Conservation (phyloP, 1,140 invertebrate species). For the Ganaspis sp. region DNA sequence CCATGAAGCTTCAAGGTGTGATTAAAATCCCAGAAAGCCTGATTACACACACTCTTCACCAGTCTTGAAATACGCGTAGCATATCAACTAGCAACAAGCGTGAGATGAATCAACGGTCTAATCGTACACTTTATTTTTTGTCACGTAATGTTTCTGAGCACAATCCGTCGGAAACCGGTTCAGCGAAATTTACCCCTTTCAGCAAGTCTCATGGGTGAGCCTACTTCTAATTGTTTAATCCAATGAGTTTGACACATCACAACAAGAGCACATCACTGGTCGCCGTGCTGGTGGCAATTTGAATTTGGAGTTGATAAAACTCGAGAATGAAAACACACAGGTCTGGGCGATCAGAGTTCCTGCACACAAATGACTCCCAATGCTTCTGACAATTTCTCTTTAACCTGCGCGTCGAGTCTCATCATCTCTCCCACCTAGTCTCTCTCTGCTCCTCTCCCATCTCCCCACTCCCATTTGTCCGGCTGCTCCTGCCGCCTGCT, state of each 20-base stretch:
- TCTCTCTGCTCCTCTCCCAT: constrained; percentile 38
- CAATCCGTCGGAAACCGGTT: constrained; percentile 26
- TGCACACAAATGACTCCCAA: constrained; percentile 54
- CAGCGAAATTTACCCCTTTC: not conserved
- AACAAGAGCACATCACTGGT: not conserved
- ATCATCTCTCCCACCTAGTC: constrained; percentile 58
- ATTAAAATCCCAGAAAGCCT: constrained; percentile 27
- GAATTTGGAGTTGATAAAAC: not conserved
- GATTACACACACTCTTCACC: constrained; percentile 28
- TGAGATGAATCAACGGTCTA: constrained; percentile 22
- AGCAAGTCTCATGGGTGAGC: not conserved
- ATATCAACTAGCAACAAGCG: constrained; percentile 14
- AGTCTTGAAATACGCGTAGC: constrained; percentile 4
- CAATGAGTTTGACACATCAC: constrained; percentile 12
- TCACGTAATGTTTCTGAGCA: constrained; percentile 12
- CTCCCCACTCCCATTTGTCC: constrained; percentile 18
- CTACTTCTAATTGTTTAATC: constrained; percentile 1
- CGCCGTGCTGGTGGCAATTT: not conserved
- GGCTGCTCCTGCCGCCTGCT: constrained; percentile 28
- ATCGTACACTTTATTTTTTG: constrained; percentile 6
- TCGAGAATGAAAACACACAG: constrained; percentile 33
- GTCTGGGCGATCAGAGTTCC: constrained; percentile 48
- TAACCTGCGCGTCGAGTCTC: constrained; percentile 50
- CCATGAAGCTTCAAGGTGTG: not conserved
- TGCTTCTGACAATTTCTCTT: constrained; percentile 65